Evolutionary conservation across 2,888 invertebrate species (phyloP).

Genomic region (Dasysyrphus albostriatus): DNA sequence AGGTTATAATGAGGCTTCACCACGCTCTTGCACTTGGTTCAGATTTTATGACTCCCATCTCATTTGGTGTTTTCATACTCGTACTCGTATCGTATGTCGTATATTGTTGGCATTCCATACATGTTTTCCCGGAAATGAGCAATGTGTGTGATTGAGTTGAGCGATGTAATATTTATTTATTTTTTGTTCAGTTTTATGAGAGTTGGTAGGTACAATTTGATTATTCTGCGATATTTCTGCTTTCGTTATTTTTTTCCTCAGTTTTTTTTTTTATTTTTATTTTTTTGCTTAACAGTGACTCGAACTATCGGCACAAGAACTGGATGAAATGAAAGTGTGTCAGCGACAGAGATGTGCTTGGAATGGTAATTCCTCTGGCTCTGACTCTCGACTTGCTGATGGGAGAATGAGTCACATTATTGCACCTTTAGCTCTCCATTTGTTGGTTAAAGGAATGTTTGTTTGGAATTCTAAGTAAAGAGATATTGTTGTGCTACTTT

Average conservation of each 20-base stretch:
- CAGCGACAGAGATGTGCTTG: conserved; percentile 65
- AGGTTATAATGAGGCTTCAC: conserved; percentile 64
- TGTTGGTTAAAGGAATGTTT: conserved; percentile 51
- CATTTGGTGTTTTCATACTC: background rate
- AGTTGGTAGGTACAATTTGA: conserved; percentile 48
- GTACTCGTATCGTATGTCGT: background rate
- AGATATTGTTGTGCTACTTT: conserved; percentile 50
- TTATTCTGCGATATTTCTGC: conserved; percentile 65
- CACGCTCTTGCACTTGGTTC: conserved; percentile 43
- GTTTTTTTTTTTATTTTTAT: background rate
- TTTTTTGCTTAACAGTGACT: conserved; percentile 15
- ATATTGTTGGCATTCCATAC: conserved; percentile 60
- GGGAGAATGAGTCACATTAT: conserved; percentile 61
- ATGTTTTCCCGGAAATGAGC: conserved; percentile 70
- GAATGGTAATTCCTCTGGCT: conserved; percentile 68
- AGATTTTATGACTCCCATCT: conserved; percentile 55
- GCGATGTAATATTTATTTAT: conserved; percentile 45
- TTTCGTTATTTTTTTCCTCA: conserved; percentile 48
- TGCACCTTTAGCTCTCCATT: conserved; percentile 57
- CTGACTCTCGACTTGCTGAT: background rate
- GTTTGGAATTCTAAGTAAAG: conserved; percentile 45
- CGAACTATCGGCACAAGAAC: conserved; percentile 35
- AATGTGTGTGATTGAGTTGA: conserved; percentile 59
- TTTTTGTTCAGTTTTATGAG: conserved; percentile 53
- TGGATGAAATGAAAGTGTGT: conserved; percentile 75